Conservation (phyloP, 2,113 vertebrate species). For the Agapornis roseicollis region DNA sequence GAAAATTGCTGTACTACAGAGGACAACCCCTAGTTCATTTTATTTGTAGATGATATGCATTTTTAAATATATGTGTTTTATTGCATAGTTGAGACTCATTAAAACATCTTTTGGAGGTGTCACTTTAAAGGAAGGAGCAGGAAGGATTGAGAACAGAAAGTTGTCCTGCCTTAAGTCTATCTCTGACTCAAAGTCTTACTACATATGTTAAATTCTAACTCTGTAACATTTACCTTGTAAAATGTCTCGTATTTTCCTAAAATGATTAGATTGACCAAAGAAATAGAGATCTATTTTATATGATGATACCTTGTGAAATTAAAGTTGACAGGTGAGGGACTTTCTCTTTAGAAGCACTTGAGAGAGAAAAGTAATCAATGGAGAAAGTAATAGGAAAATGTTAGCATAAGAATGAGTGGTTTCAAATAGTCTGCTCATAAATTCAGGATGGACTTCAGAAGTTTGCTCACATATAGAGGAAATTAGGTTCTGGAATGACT, state of each 20-base stretch:
- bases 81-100: neutral
- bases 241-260: conserved; percentile 3
- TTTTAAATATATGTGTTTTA: neutral
- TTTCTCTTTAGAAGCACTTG: conserved; percentile 28
- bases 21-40: neutral
- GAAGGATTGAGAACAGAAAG: neutral
- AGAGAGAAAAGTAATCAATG: conserved; percentile 44
- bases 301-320: conserved; percentile 25
- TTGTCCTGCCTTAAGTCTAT: neutral
- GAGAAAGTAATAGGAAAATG: conserved; percentile 19
- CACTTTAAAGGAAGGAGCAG: neutral
- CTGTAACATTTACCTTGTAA: neutral
- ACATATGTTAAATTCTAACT: neutral
- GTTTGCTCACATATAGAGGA: conserved; percentile 47
- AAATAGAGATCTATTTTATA: conserved; percentile 9
- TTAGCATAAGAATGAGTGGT: conserved; percentile 40
- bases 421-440: conserved; percentile 41
- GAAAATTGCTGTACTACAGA: neutral
- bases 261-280: conserved; percentile 1
- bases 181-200: neutral
- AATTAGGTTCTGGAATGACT: conserved; percentile 36
- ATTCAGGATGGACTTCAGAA: conserved; percentile 27
- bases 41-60: neutral
- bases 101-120: neutral
- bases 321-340: conserved; percentile 12